Evolutionary conservation across 2,797 vertebrate genomes (phyloP).

Genomic region (Amazona ochrocephala): DNA sequence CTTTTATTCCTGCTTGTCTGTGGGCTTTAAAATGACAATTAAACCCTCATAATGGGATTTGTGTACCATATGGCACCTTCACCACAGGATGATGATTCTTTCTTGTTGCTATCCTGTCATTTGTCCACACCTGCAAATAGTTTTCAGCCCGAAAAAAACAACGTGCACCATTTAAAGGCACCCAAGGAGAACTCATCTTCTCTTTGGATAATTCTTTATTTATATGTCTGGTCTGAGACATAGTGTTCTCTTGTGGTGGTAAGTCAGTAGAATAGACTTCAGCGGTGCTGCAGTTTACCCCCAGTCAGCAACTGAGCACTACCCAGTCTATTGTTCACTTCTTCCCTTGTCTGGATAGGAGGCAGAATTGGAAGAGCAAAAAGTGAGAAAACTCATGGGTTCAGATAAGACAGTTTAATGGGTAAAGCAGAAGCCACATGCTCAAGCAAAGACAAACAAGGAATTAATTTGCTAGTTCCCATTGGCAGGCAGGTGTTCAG

Average conservation of each 20-base stretch:
- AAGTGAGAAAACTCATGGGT: neutral
- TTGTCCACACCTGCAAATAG: neutral
- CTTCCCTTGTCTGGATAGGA: neutral
- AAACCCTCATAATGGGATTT: slow-evolving; percentile 60
- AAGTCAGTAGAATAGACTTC: neutral
- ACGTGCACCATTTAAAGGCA: neutral
- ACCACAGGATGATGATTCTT: slow-evolving; percentile 1
- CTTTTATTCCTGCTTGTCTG: slow-evolving; percentile 22
- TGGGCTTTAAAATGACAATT: slow-evolving; percentile 50
- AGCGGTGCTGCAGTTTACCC: neutral
- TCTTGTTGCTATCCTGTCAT: neutral
- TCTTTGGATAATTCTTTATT: neutral
- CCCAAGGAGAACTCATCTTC: neutral
- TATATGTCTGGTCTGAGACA: neutral
- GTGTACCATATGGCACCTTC: slow-evolving; percentile 51
- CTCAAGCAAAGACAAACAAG: neutral
- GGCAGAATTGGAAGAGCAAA: neutral
- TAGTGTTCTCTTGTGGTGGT: neutral
- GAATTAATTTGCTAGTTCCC: neutral
- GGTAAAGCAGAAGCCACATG: neutral
- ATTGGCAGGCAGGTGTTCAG: neutral
- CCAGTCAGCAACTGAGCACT: neutral
- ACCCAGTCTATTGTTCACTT: neutral
- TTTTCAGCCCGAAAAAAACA: slow-evolving; percentile 1
- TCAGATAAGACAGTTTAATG: neutral